A percentile compares a stretch with the other conserved stretches of the same genome.
Conservation (phyloP, 2,113 vertebrate genomes). For the Galbula dea region DNA sequence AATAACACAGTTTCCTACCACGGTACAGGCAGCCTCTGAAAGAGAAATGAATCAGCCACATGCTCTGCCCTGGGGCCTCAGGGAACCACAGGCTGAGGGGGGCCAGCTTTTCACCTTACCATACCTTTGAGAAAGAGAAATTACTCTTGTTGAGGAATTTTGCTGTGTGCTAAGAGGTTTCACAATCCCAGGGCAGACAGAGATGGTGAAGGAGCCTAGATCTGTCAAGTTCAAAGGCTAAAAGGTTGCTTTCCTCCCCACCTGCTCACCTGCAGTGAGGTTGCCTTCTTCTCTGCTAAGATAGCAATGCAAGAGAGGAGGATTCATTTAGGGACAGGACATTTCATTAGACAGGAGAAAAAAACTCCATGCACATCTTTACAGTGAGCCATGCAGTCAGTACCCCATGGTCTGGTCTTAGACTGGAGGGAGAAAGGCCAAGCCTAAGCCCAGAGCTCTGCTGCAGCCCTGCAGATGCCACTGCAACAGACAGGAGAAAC, state of each 20-base stretch:
- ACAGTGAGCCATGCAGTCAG: fast-evolving
- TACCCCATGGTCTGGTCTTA: background rate
- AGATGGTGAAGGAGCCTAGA: background rate
- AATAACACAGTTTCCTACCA: fast-evolving
- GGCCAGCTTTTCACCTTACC: background rate
- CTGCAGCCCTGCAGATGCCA: background rate
- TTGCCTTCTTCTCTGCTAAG: background rate
- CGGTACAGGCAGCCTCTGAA: background rate
- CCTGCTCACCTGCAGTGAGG: fast-evolving
- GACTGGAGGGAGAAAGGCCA: background rate
- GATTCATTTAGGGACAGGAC: background rate
- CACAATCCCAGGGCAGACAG: background rate
- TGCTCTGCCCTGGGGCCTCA: background rate
- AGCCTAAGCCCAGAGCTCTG: background rate
- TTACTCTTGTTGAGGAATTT: background rate
- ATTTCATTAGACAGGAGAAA: background rate
- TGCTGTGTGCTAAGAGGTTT: background rate
- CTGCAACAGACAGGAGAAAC: fast-evolving
- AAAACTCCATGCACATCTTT: fast-evolving
- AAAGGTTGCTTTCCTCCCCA: background rate
- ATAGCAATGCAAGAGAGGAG: background rate
- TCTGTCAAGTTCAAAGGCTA: background rate
- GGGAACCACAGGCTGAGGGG: background rate
- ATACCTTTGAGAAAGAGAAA: background rate
- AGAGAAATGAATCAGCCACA: background rate